A percentile compares a stretch with the other conserved stretches of the same genome.
Evolutionary conservation across 2,888 invertebrate species (phyloP).

Genomic region (Myopa tessellatipennis): DNA sequence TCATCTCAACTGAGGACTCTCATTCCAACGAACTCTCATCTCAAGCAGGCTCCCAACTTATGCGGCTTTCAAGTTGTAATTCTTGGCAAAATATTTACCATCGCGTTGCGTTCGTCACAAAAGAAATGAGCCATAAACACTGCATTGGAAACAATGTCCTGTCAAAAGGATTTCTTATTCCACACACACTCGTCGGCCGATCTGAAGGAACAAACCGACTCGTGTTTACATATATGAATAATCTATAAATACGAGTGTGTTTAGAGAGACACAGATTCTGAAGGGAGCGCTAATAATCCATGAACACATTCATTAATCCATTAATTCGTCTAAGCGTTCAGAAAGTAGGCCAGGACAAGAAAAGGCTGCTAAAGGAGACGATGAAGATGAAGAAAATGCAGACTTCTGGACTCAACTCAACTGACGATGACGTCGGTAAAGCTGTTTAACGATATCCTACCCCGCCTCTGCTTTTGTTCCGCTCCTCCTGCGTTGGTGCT

Average conservation of each 20-base stretch:
- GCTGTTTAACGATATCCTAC: conserved; percentile 7
- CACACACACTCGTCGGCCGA: conserved; percentile 1
- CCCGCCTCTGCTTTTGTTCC: background rate
- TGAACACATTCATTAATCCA: conserved; percentile 54
- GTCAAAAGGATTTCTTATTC: conserved; percentile 32
- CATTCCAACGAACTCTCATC: background rate
- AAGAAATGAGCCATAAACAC: conserved; percentile 60
- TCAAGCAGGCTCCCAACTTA: background rate
- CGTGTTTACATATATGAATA: background rate
- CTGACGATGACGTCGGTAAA: background rate
- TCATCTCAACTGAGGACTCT: background rate
- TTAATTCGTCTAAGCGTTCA: conserved; percentile 60
- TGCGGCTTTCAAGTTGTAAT: background rate
- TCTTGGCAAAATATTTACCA: conserved; percentile 27
- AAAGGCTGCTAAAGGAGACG: background rate
- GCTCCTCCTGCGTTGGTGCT: conserved; percentile 20
- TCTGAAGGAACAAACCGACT: background rate
- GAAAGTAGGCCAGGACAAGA: background rate
- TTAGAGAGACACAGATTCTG: too few species aligned
- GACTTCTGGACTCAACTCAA: background rate
- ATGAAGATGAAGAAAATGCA: background rate
- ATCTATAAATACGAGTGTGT: background rate
- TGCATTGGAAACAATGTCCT: conserved; percentile 43
- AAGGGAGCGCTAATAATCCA: too few species aligned
- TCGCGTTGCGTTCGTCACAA: conserved; percentile 47